Evolutionary conservation across 2,888 invertebrate genomes (phyloP), one percentile per base, ranked within the genome.

Genomic region (Acrobasis repandana): DNA sequence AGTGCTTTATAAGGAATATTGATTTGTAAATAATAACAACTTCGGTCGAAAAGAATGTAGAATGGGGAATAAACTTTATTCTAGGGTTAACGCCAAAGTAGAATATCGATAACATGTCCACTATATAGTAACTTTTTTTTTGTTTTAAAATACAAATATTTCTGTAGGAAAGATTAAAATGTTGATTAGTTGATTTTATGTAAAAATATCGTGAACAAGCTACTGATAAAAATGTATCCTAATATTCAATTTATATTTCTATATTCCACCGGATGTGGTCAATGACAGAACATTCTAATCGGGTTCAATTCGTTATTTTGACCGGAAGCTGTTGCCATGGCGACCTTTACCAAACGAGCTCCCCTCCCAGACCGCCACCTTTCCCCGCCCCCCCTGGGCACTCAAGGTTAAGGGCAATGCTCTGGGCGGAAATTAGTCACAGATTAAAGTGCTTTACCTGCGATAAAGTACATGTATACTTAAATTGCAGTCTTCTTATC

Each of bases 391-490:
- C 58, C 60, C 18, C 59, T 63, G 65, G 67, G 62, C 67, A 60
- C 68, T 68, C 83, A 84, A 85, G 85, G 86, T 86, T 80, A 83
- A 79, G 83, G 83, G 74, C 78, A 66, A 72, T 76, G 81, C 72
- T 73, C 68, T 60, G 56, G 58, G 33, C 28, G 38, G 61, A 60
- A 49, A 59, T 51, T 54, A 54, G 36, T 38, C 52, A 36, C 52
- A 54, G 54, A 54, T 54, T 54, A 54, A 10, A 54, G 60, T 51
- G 34, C 36, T 62, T 36, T 61, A 60, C 43, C 59, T 59, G 52
- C 58, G 61, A 43, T 63, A 52, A 61, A 52, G 48, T n/a, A 16
- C 52, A 16, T 65, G 51, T 58, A 60, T 38, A 46, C 20, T 38
- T 9, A 16, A 20, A 54, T 54, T 54, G 43, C 54, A 52, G 51